Evolutionary conservation across 2,797 vertebrate species (phyloP).

Genomic region (Megalops cyprinoides): DNA sequence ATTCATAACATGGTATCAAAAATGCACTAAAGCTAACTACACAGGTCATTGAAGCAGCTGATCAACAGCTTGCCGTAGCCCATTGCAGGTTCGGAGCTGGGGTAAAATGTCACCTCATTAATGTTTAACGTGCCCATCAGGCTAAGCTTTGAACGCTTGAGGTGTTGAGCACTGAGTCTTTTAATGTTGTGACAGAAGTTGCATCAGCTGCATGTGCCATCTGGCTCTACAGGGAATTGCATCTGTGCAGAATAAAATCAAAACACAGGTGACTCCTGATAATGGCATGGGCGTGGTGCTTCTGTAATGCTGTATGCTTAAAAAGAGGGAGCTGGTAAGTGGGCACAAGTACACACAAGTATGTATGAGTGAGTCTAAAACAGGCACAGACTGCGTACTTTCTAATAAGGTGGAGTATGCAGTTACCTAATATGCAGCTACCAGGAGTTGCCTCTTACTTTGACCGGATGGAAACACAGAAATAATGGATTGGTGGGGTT

Average conservation of each 20-base stretch:
- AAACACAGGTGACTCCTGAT: background rate
- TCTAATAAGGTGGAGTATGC: background rate
- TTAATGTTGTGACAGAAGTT: background rate
- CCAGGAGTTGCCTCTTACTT: background rate
- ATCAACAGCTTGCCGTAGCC: background rate
- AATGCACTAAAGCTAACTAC: background rate
- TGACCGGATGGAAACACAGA: background rate
- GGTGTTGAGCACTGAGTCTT: background rate
- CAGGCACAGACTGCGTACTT: background rate
- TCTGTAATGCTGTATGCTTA: too few species aligned
- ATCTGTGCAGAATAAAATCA: background rate
- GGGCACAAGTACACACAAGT: too few species aligned
- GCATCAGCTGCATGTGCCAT: background rate
- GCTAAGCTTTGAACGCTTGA: background rate
- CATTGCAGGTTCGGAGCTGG: background rate
- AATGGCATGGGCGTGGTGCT: too few species aligned
- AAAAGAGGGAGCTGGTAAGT: too few species aligned
- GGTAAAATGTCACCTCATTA: background rate
- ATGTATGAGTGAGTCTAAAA: too few species aligned
- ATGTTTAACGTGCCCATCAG: background rate
- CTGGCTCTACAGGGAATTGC: background rate
- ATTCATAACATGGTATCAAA: background rate
- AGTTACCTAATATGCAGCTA: background rate
- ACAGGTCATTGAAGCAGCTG: background rate
- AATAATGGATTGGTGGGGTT: background rate